Conservation (phyloP, 1,140 invertebrate genomes). For the Chlorops oryzae region DNA sequence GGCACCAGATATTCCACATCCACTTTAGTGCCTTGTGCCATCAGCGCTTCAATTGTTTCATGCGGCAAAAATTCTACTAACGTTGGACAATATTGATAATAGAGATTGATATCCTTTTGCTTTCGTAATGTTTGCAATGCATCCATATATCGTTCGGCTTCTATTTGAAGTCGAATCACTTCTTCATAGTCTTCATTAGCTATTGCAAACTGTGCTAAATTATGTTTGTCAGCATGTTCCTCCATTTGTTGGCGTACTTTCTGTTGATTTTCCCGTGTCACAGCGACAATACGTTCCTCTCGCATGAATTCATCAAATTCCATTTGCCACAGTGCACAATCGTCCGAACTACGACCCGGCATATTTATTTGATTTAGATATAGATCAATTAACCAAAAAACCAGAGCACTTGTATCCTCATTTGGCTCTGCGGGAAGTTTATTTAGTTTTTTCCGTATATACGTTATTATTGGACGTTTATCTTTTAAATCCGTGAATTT, state of each 20-base stretch:
- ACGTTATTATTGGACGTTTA: slow-evolving; percentile 79
- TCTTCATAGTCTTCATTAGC: slow-evolving; percentile 84
- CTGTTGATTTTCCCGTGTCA: slow-evolving; percentile 69
- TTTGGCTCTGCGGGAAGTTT: slow-evolving; percentile 52
- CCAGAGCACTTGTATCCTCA: slow-evolving; percentile 84
- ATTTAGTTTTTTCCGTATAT: slow-evolving; percentile 65
- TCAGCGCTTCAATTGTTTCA: slow-evolving; percentile 73
- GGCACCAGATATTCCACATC: slow-evolving; percentile 77
- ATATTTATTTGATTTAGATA: slow-evolving; percentile 73
- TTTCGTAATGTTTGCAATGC: slow-evolving; percentile 70
- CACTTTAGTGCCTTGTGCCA: slow-evolving; percentile 65
- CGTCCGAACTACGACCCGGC: slow-evolving; percentile 56
- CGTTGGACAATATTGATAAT: slow-evolving; percentile 82
- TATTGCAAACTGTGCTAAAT: slow-evolving; percentile 77
- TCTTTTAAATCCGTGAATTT: slow-evolving; percentile 83
- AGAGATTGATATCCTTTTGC: slow-evolving; percentile 70
- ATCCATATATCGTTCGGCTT: slow-evolving; percentile 66
- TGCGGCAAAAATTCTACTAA: slow-evolving; percentile 78
- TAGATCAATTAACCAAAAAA: slow-evolving; percentile 89
- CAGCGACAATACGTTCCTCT: slow-evolving; percentile 61
- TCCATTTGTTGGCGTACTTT: slow-evolving; percentile 84
- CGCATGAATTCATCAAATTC: slow-evolving; percentile 72
- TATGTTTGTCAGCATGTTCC: slow-evolving; percentile 88
- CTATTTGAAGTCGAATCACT: slow-evolving; percentile 81
- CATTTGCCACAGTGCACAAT: slow-evolving; percentile 35